Percentiles rank a stretch among this genome's conserved stretches.
Conservation (phyloP, 2,888 invertebrate species). For the Branchellion lobata region DNA sequence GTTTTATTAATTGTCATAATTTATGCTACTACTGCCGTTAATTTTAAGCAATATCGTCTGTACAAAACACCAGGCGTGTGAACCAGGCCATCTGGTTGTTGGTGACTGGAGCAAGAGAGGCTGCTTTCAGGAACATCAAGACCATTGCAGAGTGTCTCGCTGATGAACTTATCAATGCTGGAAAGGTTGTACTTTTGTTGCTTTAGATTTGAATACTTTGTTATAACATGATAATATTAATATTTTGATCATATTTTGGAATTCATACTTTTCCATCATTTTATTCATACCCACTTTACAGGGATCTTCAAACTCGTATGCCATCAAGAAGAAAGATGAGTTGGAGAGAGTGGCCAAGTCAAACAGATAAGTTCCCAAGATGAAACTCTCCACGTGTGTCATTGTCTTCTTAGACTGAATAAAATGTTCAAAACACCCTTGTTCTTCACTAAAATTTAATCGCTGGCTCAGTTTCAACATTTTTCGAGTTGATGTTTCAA, state of each 20-base stretch:
- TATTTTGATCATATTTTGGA: not conserved
- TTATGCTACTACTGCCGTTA: too few relatives aligned
- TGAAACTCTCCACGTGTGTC: too few relatives aligned
- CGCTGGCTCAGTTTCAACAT: too few relatives aligned
- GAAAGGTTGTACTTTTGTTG: slow-evolving; percentile 71
- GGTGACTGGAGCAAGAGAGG: slow-evolving; percentile 97
- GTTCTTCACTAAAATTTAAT: too few relatives aligned
- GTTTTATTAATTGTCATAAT: too few relatives aligned
- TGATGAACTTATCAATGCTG: slow-evolving; percentile 99
- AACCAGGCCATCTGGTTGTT: slow-evolving; percentile 99
- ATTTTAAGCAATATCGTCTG: too few relatives aligned
- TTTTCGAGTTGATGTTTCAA: too few relatives aligned
- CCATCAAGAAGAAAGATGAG: slow-evolving; percentile 99
- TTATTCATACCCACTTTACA: too few relatives aligned
- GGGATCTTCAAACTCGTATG: slow-evolving; percentile 99
- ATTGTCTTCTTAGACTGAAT: not conserved
- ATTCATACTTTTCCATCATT: not conserved
- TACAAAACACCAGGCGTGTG: slow-evolving; percentile 75
- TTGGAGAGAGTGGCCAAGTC: slow-evolving; percentile 99
- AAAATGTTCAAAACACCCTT: not conserved
- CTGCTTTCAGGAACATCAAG: slow-evolving; percentile 99
- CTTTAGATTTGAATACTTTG: not conserved
- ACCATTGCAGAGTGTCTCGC: slow-evolving; percentile 99
- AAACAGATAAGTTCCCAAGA: slow-evolving; percentile 86
- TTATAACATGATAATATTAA: not conserved